Evolutionary conservation across 2,797 vertebrate genomes (phyloP).

Genomic region (Chaetophractus vellerosus): DNA sequence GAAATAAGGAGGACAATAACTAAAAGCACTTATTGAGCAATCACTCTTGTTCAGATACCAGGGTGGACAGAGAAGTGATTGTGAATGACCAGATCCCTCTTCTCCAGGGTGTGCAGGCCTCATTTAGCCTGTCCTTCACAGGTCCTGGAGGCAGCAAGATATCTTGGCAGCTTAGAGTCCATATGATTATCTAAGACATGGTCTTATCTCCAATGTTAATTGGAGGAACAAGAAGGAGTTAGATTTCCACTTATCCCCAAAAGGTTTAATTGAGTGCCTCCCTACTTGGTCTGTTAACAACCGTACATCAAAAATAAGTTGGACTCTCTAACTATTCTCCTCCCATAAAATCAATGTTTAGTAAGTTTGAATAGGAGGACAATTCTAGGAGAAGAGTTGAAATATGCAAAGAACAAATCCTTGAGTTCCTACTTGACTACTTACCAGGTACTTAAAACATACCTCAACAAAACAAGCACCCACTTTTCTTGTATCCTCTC

Average conservation of each 20-base stretch:
- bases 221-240: neutral
- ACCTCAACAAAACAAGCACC: neutral
- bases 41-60: neutral
- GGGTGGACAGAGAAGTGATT: neutral
- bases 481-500: neutral
- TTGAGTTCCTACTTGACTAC: neutral
- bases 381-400: neutral
- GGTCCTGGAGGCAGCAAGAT: neutral
- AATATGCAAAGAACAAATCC: conserved; percentile 25
- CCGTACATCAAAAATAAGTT: neutral
- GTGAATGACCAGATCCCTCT: neutral
- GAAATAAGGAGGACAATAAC: neutral
- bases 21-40: neutral
- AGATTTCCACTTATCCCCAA: neutral
- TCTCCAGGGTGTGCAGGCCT: neutral
- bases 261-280: neutral
- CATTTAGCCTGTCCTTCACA: neutral
- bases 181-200: neutral
- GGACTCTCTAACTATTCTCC: neutral
- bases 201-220: neutral
- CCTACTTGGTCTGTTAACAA: neutral
- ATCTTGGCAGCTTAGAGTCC: neutral
- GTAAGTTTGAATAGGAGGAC: neutral
- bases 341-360: neutral
- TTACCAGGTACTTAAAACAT: neutral